Conservation (phyloP, 2,797 vertebrate genomes). For the Holocentrus rufus region DNA sequence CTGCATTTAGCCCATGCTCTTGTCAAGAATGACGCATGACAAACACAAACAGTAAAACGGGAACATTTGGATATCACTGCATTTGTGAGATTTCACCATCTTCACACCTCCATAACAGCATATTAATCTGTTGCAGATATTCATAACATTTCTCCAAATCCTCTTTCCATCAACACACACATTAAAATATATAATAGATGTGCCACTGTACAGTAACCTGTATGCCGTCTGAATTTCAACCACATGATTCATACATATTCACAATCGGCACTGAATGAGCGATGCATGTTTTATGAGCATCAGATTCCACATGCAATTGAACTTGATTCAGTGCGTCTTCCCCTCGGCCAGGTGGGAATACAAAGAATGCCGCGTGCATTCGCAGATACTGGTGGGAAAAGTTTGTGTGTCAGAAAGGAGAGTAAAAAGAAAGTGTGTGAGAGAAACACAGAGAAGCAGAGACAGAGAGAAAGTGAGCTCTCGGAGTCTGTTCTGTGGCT, state of each 20-base stretch:
- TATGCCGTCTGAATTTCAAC: slow-evolving; percentile 49
- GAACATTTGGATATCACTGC: slow-evolving; percentile 31
- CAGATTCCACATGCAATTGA: slow-evolving; percentile 41
- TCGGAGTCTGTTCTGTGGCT: slow-evolving; percentile 66
- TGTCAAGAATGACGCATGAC: slow-evolving; percentile 18
- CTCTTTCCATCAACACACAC: not conserved
- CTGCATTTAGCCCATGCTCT: slow-evolving; percentile 34
- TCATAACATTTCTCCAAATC: not conserved
- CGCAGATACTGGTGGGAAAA: not conserved
- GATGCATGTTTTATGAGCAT: slow-evolving; percentile 41
- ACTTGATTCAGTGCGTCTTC: slow-evolving; percentile 2
- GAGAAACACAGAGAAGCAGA: slow-evolving; percentile 40
- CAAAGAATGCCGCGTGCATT: not conserved
- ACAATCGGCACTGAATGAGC: slow-evolving; percentile 34
- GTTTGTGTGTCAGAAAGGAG: slow-evolving; percentile 8
- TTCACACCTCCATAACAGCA: slow-evolving; percentile 7
- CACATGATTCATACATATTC: slow-evolving; percentile 17
- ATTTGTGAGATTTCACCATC: slow-evolving; percentile 20
- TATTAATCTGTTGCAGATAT: too few species aligned
- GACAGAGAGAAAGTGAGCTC: slow-evolving; percentile 50
- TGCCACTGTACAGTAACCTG: slow-evolving; percentile 14
- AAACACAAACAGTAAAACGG: slow-evolving; percentile 29
- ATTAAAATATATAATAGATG: slow-evolving; percentile 7
- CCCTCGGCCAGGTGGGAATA: slow-evolving; percentile 3
- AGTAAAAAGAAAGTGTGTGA: not conserved